Evolutionary conservation across 2,113 vertebrate genomes (phyloP).

Genomic region (Thalassoma bifasciatum): DNA sequence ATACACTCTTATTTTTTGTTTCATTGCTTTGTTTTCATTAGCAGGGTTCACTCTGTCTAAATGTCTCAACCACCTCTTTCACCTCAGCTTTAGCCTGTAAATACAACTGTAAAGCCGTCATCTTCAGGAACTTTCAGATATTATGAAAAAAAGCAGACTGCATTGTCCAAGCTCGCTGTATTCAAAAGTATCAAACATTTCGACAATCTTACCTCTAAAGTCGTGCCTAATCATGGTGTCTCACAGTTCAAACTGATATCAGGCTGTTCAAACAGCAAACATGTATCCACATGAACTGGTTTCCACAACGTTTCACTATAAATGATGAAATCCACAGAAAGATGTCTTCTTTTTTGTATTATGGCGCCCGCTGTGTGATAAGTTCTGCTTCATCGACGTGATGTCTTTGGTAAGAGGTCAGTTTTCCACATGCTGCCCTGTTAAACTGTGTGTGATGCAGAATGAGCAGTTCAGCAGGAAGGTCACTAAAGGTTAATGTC

Average conservation of each 20-base stretch:
- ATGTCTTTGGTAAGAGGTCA: conserved; percentile 35
- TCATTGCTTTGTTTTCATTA: too few relatives aligned
- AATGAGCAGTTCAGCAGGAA: conserved; percentile 32
- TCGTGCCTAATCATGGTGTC: neutral
- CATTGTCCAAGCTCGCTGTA: too few relatives aligned
- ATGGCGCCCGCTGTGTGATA: neutral
- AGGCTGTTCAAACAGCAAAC: conserved; percentile 25
- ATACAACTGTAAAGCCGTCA: too few relatives aligned
- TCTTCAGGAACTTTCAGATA: too few relatives aligned
- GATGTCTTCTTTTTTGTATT: neutral
- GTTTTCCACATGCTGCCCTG: conserved; percentile 28
- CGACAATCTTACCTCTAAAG: conserved; percentile 12
- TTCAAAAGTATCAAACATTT: too few relatives aligned
- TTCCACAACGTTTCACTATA: conserved; percentile 1
- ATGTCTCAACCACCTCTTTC: too few relatives aligned
- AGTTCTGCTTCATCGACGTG: conserved; percentile 9
- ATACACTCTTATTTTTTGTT: too few relatives aligned
- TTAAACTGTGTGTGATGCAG: conserved; percentile 45
- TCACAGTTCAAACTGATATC: conserved; percentile 3
- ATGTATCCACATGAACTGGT: conserved; percentile 6
- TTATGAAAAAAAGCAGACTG: too few relatives aligned
- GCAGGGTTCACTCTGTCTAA: too few relatives aligned
- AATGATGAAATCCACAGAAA: conserved; percentile 20
- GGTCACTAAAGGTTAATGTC: conserved; percentile 44
- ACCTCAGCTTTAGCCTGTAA: too few relatives aligned